Evolutionary conservation across 2,113 vertebrate species (phyloP).

Genomic region (Rhegmatorhina hoffmannsi): DNA sequence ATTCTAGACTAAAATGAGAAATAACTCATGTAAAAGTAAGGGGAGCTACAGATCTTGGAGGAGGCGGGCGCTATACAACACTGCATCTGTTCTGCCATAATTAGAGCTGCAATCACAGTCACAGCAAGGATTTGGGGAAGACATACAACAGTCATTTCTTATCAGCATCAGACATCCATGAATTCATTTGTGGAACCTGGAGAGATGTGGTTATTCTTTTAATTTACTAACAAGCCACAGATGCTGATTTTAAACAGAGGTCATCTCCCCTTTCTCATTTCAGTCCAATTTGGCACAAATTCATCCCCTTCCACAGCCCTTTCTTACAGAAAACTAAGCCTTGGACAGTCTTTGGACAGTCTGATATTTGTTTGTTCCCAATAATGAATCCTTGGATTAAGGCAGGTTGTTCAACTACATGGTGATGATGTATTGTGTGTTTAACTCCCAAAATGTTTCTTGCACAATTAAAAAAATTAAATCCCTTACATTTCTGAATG

Average conservation of each 20-base stretch:
- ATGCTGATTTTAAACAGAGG: background rate
- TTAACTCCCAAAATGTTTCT: background rate
- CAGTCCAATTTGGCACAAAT: background rate
- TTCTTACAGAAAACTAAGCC: background rate
- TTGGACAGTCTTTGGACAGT: background rate
- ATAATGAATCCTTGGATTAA: background rate
- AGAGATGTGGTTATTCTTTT: background rate
- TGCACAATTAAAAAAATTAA: background rate
- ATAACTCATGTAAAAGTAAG: background rate
- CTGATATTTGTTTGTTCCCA: background rate
- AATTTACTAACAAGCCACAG: background rate
- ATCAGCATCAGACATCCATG: background rate
- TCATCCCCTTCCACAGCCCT: background rate
- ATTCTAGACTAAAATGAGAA: background rate
- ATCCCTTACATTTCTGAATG: background rate
- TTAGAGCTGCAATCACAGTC: conserved; percentile 38
- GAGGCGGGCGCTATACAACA: background rate
- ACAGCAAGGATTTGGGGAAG: conserved; percentile 1
- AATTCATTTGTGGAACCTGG: background rate
- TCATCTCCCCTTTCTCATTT: background rate
- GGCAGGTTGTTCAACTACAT: background rate
- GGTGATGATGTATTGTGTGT: fast-evolving
- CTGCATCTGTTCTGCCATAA: conserved; percentile 32
- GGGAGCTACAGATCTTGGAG: background rate
- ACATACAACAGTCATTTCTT: background rate